These are phyloP conservation scores for Rafetus swinhoei DNA, from an alignment of 2,113 vertebrate genomes.

Conservation along the genomic window DNA sequence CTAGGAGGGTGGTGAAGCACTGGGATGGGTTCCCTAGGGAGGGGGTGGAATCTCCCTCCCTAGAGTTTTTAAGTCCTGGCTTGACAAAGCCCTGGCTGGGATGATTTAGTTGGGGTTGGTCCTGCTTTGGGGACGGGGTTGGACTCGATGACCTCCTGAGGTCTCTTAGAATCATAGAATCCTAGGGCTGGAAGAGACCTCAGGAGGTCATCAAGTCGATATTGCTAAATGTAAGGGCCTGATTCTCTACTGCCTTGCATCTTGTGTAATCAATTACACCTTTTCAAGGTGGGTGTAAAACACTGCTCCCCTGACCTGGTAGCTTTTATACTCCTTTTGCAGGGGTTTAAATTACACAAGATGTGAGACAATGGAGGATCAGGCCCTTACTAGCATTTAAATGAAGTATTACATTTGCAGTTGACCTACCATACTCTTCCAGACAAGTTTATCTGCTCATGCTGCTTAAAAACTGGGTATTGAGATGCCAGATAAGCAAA, in stretches of 20 bases:
- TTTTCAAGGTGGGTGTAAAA: neutral
- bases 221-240: neutral
- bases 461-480: conserved; percentile 90
- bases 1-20: too few species aligned
- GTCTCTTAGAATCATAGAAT: too few species aligned
- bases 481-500: conserved; percentile 89
- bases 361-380: neutral
- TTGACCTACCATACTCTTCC: conserved; percentile 86
- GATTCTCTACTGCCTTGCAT: neutral
- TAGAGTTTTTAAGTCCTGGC: too few species aligned
- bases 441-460: conserved; percentile 84
- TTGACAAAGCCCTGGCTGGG: too few species aligned
- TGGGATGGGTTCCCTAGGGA: too few species aligned
- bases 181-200: too few species aligned
- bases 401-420: neutral
- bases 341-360: neutral
- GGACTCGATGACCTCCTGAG: too few species aligned
- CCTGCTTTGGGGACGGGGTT: too few species aligned
- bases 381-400: neutral
- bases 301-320: neutral
- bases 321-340: neutral
- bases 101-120: too few species aligned
- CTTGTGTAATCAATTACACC: neutral
- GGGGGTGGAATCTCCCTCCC: too few species aligned
- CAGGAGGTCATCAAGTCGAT: too few species aligned